Evolutionary conservation across 2,888 invertebrate species (phyloP), one percentile per base, ranked within the genome.

Genomic region (Calliphora vomitoria): DNA sequence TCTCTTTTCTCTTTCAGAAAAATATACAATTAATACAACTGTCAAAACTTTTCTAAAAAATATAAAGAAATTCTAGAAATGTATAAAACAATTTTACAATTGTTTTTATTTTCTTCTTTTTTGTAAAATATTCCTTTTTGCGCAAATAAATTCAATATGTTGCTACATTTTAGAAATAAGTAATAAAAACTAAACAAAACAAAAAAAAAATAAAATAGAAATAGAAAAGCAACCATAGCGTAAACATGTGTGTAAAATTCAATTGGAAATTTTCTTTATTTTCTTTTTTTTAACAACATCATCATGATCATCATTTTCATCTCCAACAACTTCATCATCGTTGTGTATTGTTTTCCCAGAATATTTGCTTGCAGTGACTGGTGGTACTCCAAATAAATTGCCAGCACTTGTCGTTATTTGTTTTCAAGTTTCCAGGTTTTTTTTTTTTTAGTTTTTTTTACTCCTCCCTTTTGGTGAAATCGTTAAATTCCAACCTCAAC

Each of bases 131-230:
- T 25, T 69, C 41, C 18, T 25, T 64, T 31, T 66, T 64, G 47
- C n/a, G 38, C 20, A 76, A 71, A 64, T 44, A 80, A 86, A 82
- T 66, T 31, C 81, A 74, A 84, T 72, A 84, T 87, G 86, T 50
- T 81, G 66, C 84, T 13, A 62, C 35, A 20, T 47, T 66, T 74
- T 44, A 58, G 25, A 35, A 55, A 72, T 0, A 58, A 41, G 41
- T n/a, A 74, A 74, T 58, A 8, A 55, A 78, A 44, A 62, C 62
- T 6, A 25, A 25, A 25, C 25, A 25, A 3, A 0, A 41, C 1
- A 8, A 53, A 41, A 66, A 74, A 62, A 25, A n/a, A n/a, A n/a
- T 31, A n/a, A 41, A 62, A 69, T 5, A 31, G 44, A 41, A 58
- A 74, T 6, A 72, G 66, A 31, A 38, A 10, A 25, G 25, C 25